These are phyloP conservation scores for Aspiorhynchus laticeps DNA, from an alignment of 2,113 vertebrate species.

Conservation along the genomic window DNA sequence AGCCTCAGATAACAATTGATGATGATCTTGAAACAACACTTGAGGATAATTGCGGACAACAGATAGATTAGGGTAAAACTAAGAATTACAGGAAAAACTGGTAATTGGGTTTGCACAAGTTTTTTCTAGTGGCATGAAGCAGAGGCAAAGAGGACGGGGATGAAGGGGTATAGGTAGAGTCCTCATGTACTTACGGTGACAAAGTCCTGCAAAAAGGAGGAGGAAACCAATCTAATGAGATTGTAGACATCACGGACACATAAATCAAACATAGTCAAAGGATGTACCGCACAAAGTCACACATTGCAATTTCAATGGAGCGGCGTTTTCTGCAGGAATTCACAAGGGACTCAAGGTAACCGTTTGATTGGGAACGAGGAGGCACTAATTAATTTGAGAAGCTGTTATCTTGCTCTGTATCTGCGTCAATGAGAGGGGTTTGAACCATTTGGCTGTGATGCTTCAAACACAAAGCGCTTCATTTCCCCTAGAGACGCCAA, in stretches of 20 bases:
- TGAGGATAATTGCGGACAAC: background rate
- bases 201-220: slow-evolving; percentile 65
- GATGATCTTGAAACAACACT: background rate
- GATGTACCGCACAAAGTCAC: slow-evolving; percentile 42
- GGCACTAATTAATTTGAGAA: slow-evolving; percentile 54
- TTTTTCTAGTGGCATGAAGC: background rate
- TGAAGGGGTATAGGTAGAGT: background rate
- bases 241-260: slow-evolving; percentile 38
- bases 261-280: slow-evolving; percentile 49
- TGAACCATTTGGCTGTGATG: slow-evolving; percentile 52
- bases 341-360: slow-evolving; percentile 36
- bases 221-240: slow-evolving; percentile 37
- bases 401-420: slow-evolving; percentile 56
- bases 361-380: slow-evolving; percentile 29
- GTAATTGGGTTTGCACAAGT: background rate
- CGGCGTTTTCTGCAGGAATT: slow-evolving; percentile 32
- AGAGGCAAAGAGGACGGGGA: background rate
- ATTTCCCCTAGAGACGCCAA: slow-evolving; percentile 53
- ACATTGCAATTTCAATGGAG: slow-evolving; percentile 36
- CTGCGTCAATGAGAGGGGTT: slow-evolving; percentile 49
- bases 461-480: slow-evolving; percentile 54
- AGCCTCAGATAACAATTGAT: background rate
- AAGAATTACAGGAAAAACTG: background rate
- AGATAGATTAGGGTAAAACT: background rate
- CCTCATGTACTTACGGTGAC: slow-evolving; percentile 66